Percentiles rank a stretch among this genome's conserved stretches.
Evolutionary conservation across 2,113 vertebrate genomes (phyloP).

Genomic region (Trogon melanurus): DNA sequence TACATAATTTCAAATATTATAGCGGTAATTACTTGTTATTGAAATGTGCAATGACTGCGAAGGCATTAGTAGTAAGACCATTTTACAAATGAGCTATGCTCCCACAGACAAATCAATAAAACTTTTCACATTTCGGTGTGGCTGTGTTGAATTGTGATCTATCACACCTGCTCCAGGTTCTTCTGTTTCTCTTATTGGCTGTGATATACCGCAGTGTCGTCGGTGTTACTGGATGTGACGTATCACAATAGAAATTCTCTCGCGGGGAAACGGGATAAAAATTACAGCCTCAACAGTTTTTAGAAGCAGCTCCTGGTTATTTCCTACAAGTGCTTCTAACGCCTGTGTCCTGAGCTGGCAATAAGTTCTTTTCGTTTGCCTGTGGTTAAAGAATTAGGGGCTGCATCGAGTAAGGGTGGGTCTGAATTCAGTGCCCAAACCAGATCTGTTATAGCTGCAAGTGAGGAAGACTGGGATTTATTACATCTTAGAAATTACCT

Average conservation of each 20-base stretch:
- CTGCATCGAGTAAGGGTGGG: rapidly evolving
- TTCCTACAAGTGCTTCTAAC: background rate
- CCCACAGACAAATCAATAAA: background rate
- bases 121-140: background rate
- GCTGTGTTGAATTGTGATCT: background rate
- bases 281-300: background rate
- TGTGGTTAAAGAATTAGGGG: background rate
- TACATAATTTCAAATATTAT: slow-evolving; percentile 44
- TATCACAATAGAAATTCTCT: background rate
- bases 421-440: background rate
- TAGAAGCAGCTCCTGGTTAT: background rate
- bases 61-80: background rate
- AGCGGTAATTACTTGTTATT: slow-evolving; percentile 25
- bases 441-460: background rate
- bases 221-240: background rate
- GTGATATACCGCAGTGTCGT: background rate
- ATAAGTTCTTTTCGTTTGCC: background rate
- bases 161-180: background rate
- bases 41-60: slow-evolving; percentile 19
- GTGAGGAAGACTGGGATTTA: background rate
- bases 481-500: background rate
- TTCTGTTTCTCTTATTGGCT: background rate
- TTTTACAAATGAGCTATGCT: slow-evolving; percentile 6
- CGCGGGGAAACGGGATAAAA: background rate
- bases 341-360: background rate